These are phyloP conservation scores for Sturnira hondurensis DNA, from an alignment of 2,113 vertebrate species.

Conservation along the genomic window DNA sequence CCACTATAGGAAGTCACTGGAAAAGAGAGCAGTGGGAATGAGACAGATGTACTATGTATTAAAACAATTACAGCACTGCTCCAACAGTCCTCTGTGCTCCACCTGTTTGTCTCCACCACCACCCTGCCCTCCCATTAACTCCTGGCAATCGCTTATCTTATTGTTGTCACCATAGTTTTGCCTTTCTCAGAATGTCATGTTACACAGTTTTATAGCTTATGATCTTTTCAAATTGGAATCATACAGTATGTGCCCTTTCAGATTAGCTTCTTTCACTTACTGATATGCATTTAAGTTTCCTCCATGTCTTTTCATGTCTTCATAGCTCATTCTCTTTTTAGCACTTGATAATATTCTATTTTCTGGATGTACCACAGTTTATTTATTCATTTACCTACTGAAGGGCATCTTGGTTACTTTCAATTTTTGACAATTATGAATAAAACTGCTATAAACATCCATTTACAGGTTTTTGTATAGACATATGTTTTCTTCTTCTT, in stretches of 20 bases:
- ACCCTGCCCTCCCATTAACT: not conserved
- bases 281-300: not conserved
- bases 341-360: not conserved
- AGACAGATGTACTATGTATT: not conserved
- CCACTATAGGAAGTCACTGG: not conserved
- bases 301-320: not conserved
- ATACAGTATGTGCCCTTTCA: not conserved
- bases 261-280: not conserved
- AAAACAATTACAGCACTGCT: not conserved
- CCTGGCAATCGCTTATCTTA: not conserved
- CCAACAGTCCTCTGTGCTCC: not conserved
- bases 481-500: not conserved
- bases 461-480: too few species aligned
- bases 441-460: too few species aligned
- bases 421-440: too few species aligned
- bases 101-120: not conserved
- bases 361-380: not conserved
- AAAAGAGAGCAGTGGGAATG: not conserved
- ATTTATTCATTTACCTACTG: too few species aligned
- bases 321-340: not conserved
- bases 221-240: not conserved
- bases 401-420: too few species aligned
- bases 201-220: not conserved
- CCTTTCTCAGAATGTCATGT: not conserved
- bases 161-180: not conserved